Conservation (phyloP, 2,113 vertebrate genomes). For the Patagioenas fasciata region DNA sequence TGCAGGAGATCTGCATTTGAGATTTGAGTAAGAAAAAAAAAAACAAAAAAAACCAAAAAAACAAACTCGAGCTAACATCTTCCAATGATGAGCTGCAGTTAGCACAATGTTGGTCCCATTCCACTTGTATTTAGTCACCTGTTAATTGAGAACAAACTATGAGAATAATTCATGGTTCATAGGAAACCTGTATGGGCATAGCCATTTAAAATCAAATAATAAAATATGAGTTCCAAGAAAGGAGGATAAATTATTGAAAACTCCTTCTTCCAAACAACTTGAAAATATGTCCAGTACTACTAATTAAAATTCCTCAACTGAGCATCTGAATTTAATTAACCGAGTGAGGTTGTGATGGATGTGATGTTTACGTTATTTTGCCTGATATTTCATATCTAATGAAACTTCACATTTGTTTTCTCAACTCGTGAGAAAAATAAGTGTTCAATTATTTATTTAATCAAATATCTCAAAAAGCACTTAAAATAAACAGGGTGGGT, state of each 20-base stretch:
- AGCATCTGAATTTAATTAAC: constrained; percentile 58
- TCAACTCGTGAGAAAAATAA: not conserved
- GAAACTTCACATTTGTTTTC: constrained; percentile 3
- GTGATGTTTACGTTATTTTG: constrained; percentile 23
- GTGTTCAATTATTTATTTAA: not conserved
- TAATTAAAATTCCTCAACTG: constrained; percentile 51
- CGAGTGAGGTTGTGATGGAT: constrained; percentile 19
- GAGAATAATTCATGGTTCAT: not conserved
- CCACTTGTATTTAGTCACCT: not conserved
- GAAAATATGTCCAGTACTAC: constrained; percentile 3
- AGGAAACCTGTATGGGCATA: not conserved
- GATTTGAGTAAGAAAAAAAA: not conserved
- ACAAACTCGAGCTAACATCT: not conserved
- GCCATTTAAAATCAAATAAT: not conserved
- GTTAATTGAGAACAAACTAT: constrained; percentile 1
- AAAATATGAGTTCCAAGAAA: constrained; percentile 39
- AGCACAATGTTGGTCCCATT: not conserved
- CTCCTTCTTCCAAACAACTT: constrained; percentile 15
- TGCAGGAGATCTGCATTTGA: constrained; percentile 9
- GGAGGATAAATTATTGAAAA: constrained; percentile 46
- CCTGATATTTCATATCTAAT: constrained; percentile 8
- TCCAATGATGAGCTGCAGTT: not conserved
- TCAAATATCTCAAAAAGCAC: not conserved
- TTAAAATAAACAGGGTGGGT: not conserved
- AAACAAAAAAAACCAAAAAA: too few relatives aligned